These are phyloP conservation scores for Drosophila setosimentum DNA, from an alignment of 2,888 invertebrate genomes.

Conservation along the genomic window DNA sequence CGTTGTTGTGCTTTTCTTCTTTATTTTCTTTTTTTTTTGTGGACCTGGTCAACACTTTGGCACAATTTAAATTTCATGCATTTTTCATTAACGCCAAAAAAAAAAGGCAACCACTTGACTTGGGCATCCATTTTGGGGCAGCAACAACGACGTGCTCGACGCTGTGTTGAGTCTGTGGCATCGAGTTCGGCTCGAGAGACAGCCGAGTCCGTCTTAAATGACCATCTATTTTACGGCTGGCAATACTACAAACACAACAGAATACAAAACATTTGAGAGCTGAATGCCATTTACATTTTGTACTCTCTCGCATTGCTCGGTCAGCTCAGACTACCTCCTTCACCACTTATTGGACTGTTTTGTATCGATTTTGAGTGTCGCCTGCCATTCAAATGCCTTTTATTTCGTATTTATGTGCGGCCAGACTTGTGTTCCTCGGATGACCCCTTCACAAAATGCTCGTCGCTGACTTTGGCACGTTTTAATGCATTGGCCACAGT, in stretches of 20 bases:
- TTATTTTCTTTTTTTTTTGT: neutral
- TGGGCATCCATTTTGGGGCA: conserved; percentile 42
- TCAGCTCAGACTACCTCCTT: neutral
- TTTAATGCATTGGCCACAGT: conserved; percentile 68
- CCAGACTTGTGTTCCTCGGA: conserved; percentile 35
- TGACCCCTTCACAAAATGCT: conserved; percentile 12
- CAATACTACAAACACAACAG: conserved; percentile 36
- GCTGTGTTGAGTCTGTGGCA: conserved; percentile 18
- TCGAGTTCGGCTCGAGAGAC: conserved; percentile 13
- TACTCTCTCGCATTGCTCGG: conserved; percentile 15
- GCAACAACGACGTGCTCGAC: conserved; percentile 32
- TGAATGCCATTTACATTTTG: conserved; percentile 65
- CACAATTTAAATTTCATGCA: conserved; percentile 84
- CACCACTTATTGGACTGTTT: conserved; percentile 33
- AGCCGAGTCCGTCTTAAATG: conserved; percentile 69
- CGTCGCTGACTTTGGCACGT: conserved; percentile 66
- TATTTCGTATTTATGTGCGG: conserved; percentile 77
- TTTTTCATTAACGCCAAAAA: conserved; percentile 81
- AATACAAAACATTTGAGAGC: conserved; percentile 51
- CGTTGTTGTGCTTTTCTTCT: neutral
- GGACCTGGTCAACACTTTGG: conserved; percentile 63
- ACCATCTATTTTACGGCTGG: conserved; percentile 68
- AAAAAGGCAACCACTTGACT: conserved; percentile 57
- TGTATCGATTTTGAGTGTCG: conserved; percentile 82
- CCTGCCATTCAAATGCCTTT: conserved; percentile 80